Evolutionary conservation across 2,113 vertebrate species (phyloP).

Genomic region (Varanus komodoensis): DNA sequence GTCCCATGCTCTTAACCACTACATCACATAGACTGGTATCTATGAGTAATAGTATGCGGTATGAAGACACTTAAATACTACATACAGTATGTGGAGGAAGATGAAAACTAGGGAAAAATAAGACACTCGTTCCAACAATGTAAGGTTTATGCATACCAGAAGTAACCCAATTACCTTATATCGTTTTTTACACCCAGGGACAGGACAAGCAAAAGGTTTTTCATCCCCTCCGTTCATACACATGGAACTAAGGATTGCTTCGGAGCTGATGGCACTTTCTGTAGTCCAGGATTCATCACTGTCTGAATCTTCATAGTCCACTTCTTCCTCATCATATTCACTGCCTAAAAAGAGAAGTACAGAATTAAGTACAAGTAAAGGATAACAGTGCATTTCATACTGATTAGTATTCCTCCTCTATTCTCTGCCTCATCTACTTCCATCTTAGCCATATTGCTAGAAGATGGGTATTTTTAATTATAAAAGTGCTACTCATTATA

Average conservation of each 20-base stretch:
- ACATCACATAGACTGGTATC: too few relatives aligned
- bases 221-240: conserved; percentile 98
- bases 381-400: conserved; percentile 39
- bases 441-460: conserved; percentile 31
- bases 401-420: conserved; percentile 43
- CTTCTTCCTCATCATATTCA: conserved; percentile 97
- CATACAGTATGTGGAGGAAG: not conserved
- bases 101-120: not conserved
- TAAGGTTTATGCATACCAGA: too few relatives aligned
- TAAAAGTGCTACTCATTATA: conserved; percentile 41
- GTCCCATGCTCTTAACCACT: not conserved
- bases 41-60: too few relatives aligned
- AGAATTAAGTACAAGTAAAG: conserved; percentile 33
- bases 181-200: conserved; percentile 98
- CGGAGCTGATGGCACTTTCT: conserved; percentile 98
- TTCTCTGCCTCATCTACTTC: conserved; percentile 51
- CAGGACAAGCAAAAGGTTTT: conserved; percentile 97
- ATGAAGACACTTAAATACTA: too few relatives aligned
- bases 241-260: conserved; percentile 98
- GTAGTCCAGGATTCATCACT: conserved; percentile 99
- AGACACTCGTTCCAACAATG: not conserved
- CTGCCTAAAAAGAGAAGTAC: conserved; percentile 81
- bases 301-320: conserved; percentile 97
- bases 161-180: conserved; percentile 86
- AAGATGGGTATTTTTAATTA: conserved; percentile 52